phyloP scores from a whole-genome alignment of 2,888 invertebrate species.

The Epirrita christyi region DNA sequence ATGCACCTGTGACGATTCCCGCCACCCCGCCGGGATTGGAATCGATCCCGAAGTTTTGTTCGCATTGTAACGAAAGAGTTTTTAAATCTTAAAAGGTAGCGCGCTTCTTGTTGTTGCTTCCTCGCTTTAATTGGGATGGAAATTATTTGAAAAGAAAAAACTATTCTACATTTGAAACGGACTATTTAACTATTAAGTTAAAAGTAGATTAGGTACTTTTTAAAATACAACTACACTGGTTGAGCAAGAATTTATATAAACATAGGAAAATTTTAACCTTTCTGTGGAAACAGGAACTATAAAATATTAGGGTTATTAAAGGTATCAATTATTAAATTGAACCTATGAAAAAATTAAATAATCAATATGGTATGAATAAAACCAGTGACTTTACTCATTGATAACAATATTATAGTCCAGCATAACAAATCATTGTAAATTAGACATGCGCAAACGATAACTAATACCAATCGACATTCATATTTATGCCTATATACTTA shows the following conservation, averaged over 20 bases:
- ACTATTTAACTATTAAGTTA: not conserved
- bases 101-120: slow-evolving; percentile 32
- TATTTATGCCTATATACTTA: slow-evolving; percentile 35
- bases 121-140: slow-evolving; percentile 19
- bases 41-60: slow-evolving; percentile 51
- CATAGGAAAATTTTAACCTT: no score
- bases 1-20: slow-evolving; percentile 55
- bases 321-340: no score
- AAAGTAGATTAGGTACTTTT: no score
- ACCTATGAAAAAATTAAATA: no score
- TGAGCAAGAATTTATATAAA: no score
- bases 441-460: slow-evolving; percentile 18
- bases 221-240: no score
- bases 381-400: not conserved
- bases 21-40: slow-evolving; percentile 59
- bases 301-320: no score
- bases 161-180: not conserved
- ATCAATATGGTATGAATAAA: not conserved
- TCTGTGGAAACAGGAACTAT: no score
- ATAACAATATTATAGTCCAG: slow-evolving; percentile 8
- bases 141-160: slow-evolving; percentile 10
- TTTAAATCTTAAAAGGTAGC: slow-evolving; percentile 20
- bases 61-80: slow-evolving; percentile 30
- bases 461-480: slow-evolving; percentile 31
- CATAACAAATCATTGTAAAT: slow-evolving; percentile 20